Evolutionary conservation across 2,113 vertebrate species (phyloP), one percentile per base, ranked within the genome.

Genomic region (Nothobranchius kuhntae): DNA sequence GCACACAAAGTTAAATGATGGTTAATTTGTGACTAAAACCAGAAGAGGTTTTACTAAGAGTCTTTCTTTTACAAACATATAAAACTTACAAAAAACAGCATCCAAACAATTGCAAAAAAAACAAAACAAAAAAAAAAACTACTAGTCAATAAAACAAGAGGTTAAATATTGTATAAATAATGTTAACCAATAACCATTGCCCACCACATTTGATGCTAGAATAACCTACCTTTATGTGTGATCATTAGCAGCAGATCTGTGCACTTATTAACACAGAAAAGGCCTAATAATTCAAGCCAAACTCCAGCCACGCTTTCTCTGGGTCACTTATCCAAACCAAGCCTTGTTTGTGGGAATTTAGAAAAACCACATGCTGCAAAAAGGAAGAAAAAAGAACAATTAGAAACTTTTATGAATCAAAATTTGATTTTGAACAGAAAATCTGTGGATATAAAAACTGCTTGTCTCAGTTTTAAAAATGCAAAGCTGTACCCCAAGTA

Each of bases 311-410:
- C 36, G 69, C 75, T 83, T 77, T 80, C 62, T 78, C 60, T 59
- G 54, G 52, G 55, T 70, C 70, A 21, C 53, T 71, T 38, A 59
- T 53, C 73, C 61, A 87, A 85, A 79, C 65, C 75, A 75, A 68
- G 62, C 60, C 73, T 67, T 77, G 68, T 74, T 87, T 74, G 26
- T 78, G 63, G 73, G 76, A 67, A 72, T 85, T 89, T 84, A 80
- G 75, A 56, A 87, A 90, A 81, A 91, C 91, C 70, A 86, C 90
- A 86, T 91, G 84, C 89, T 92, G 84, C 40, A 83, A 87, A 68
- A 17, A 40, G 60, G 65, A 81, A 80, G 17, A 60, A 48, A 38
- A 47, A 55, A 14, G 24, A 63, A 21, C 4, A 9, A 10, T 52
- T 24, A 3, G n/a, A 14, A 35, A 53, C 9, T 53, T 13, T 13